These are phyloP conservation scores for Lasioglossum vierecki DNA, from an alignment of 2,888 invertebrate genomes.

Conservation along the genomic window DNA sequence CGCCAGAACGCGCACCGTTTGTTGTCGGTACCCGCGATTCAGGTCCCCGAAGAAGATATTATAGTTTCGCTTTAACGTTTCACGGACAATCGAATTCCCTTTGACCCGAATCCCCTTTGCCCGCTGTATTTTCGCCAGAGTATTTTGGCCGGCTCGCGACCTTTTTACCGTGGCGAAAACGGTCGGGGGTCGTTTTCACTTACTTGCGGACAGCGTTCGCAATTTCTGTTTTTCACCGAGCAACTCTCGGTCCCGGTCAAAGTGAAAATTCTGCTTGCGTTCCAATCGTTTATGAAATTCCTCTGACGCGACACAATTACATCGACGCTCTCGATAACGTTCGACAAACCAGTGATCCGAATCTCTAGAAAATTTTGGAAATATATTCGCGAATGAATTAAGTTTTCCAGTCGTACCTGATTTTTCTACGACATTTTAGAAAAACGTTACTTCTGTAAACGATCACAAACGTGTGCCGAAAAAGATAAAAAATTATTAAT, in stretches of 20 bases:
- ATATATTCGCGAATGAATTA: not conserved
- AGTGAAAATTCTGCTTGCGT: too few species aligned
- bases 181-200: too few species aligned
- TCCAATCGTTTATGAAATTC: too few species aligned
- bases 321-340: not conserved
- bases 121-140: not conserved
- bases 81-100: not conserved
- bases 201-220: not conserved
- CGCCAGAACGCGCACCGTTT: not conserved
- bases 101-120: not conserved
- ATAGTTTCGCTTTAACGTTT: not conserved
- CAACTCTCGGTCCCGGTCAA: too few species aligned
- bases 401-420: too few species aligned
- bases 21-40: not conserved
- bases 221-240: not conserved
- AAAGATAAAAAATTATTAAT: too few species aligned
- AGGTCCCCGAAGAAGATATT: not conserved
- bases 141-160: not conserved
- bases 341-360: not conserved
- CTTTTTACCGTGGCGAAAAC: not conserved
- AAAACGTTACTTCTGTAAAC: too few species aligned
- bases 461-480: too few species aligned
- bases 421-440: too few species aligned
- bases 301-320: too few species aligned
- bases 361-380: not conserved